A percentile compares a stretch with the other conserved stretches of the same genome.
These are phyloP conservation scores for Lordiphosa fenestrarum DNA, from an alignment of 2,888 invertebrate genomes.

Conservation along the genomic window DNA sequence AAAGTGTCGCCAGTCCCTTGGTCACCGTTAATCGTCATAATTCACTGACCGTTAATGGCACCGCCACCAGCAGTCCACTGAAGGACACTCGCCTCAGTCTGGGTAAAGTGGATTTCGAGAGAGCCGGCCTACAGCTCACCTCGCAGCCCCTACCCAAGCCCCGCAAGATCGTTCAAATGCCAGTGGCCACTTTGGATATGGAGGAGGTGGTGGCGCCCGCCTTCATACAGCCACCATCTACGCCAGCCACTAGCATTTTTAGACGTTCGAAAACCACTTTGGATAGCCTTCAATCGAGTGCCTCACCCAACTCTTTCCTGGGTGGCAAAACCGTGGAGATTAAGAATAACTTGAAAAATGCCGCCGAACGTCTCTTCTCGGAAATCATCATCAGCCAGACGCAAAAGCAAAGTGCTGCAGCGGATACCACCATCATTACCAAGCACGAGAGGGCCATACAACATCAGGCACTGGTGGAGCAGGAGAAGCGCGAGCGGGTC, in stretches of 20 bases:
- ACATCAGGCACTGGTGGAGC: constrained; percentile 63
- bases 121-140: constrained; percentile 66
- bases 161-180: constrained; percentile 74
- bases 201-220: constrained; percentile 51
- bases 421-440: constrained; percentile 69
- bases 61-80: constrained; percentile 51
- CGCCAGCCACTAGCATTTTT: constrained; percentile 61
- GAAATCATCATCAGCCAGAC: constrained; percentile 79
- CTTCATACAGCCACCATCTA: constrained; percentile 27
- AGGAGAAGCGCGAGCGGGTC: constrained; percentile 51
- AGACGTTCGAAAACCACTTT: constrained; percentile 78
- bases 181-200: constrained; percentile 75
- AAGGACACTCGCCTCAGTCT: constrained; percentile 76
- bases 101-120: constrained; percentile 74
- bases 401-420: constrained; percentile 60
- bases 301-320: constrained; percentile 39
- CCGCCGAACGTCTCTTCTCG: constrained; percentile 79
- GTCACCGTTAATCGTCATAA: constrained; percentile 65
- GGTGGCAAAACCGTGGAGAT: constrained; percentile 77
- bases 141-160: constrained; percentile 73
- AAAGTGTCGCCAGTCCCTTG: constrained; percentile 41
- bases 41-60: constrained; percentile 53
- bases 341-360: constrained; percentile 79
- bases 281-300: constrained; percentile 55
- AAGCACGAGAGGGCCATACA: constrained; percentile 76